A percentile compares a stretch with the other conserved stretches of the same genome.
Conservation (phyloP, 2,113 vertebrate genomes). For the Ophthalmotilapia sp. region DNA sequence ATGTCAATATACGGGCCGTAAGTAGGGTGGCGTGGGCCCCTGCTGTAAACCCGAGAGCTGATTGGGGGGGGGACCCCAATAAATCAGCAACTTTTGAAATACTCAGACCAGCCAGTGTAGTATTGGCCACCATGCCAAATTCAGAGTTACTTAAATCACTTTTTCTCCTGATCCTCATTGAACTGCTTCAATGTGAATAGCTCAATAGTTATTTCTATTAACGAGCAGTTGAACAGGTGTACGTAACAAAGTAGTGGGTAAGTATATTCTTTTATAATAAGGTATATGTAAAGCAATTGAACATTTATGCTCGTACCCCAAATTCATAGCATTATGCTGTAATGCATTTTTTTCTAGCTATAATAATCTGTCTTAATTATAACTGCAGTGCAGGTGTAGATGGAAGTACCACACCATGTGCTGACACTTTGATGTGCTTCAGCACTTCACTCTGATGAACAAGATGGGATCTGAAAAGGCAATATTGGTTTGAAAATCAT, state of each 20-base stretch:
- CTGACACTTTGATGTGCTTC: slow-evolving; percentile 9
- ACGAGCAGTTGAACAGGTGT: neutral
- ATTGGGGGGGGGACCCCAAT: neutral
- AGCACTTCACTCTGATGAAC: slow-evolving; percentile 28
- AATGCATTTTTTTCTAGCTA: neutral
- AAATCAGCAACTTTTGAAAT: neutral
- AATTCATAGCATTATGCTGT: neutral
- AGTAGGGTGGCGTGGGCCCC: neutral
- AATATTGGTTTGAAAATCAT: slow-evolving; percentile 47
- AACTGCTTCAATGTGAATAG: neutral
- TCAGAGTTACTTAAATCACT: neutral
- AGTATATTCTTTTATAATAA: neutral
- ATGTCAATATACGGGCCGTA: fast-evolving
- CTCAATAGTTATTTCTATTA: neutral
- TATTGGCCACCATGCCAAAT: neutral
- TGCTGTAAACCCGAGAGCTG: neutral
- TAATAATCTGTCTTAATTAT: neutral
- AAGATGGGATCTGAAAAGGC: slow-evolving; percentile 17
- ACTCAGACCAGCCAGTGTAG: neutral
- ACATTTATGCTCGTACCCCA: neutral
- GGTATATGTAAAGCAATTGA: neutral
- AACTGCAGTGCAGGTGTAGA: neutral
- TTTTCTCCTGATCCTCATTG: neutral
- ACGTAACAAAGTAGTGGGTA: neutral
- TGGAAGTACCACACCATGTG: neutral